Evolutionary conservation across 2,113 vertebrate species (phyloP).

Genomic region (Parus major): DNA sequence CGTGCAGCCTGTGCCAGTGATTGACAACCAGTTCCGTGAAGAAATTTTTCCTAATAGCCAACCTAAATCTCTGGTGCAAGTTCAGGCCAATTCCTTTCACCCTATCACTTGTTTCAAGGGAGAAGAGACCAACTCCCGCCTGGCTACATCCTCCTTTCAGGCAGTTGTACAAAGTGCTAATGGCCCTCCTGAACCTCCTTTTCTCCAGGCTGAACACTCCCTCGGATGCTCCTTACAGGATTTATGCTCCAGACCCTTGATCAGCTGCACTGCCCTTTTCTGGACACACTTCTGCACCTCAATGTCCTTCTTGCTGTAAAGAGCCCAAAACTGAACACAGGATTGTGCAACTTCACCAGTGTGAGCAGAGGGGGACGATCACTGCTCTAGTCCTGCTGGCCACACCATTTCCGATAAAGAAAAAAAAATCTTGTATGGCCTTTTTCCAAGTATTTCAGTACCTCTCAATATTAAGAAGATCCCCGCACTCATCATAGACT

Average conservation of each 20-base stretch:
- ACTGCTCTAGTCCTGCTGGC: background rate
- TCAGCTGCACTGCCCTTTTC: background rate
- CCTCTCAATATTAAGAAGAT: background rate
- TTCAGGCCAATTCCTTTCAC: background rate
- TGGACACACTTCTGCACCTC: background rate
- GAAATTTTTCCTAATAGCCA: background rate
- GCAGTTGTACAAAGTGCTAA: background rate
- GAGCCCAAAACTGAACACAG: background rate
- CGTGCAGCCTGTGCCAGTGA: background rate
- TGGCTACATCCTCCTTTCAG: background rate
- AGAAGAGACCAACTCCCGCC: background rate
- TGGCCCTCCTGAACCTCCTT: background rate
- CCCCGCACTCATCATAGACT: background rate
- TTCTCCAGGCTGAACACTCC: background rate
- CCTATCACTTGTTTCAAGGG: background rate
- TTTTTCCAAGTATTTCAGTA: background rate
- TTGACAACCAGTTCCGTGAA: background rate
- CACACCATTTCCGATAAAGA: background rate
- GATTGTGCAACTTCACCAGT: background rate
- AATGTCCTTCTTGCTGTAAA: background rate
- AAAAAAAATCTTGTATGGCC: background rate
- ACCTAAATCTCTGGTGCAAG: background rate
- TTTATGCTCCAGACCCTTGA: background rate
- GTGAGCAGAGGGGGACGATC: background rate
- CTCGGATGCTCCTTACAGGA: background rate